Evolutionary conservation across 2,113 vertebrate species (phyloP).

Genomic region (Tringa solitaria): DNA sequence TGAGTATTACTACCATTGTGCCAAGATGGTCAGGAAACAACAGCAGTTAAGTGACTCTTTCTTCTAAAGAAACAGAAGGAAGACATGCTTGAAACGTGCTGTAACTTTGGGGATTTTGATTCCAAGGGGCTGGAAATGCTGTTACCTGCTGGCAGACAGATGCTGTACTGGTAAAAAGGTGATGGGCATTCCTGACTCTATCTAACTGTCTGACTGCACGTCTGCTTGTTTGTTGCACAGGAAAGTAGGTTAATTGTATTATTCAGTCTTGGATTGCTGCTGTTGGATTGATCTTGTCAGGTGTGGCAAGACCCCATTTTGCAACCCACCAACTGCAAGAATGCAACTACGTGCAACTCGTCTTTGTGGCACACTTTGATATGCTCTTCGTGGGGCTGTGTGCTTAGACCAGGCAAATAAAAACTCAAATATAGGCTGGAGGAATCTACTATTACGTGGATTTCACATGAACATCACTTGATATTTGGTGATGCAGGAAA

Average conservation of each 20-base stretch:
- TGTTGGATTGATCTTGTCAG: background rate
- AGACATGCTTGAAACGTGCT: background rate
- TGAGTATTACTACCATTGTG: background rate
- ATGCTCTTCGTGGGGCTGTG: background rate
- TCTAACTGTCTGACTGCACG: background rate
- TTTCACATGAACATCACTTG: background rate
- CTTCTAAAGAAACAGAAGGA: background rate
- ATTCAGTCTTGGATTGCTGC: background rate
- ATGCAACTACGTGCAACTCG: background rate
- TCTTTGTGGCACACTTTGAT: background rate
- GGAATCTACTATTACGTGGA: background rate
- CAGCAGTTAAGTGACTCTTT: background rate
- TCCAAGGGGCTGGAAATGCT: background rate
- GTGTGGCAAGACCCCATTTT: background rate
- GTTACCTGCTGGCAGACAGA: background rate
- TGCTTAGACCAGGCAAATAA: background rate
- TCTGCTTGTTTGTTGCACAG: background rate
- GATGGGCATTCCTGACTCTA: background rate
- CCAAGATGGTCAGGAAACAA: background rate
- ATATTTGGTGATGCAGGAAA: background rate
- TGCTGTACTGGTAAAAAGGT: background rate
- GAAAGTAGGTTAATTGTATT: background rate
- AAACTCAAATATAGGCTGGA: background rate
- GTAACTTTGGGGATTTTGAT: background rate
- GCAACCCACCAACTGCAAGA: background rate